Conservation (phyloP, 1,140 invertebrate genomes). For the Meloidogyne hapla region DNA sequence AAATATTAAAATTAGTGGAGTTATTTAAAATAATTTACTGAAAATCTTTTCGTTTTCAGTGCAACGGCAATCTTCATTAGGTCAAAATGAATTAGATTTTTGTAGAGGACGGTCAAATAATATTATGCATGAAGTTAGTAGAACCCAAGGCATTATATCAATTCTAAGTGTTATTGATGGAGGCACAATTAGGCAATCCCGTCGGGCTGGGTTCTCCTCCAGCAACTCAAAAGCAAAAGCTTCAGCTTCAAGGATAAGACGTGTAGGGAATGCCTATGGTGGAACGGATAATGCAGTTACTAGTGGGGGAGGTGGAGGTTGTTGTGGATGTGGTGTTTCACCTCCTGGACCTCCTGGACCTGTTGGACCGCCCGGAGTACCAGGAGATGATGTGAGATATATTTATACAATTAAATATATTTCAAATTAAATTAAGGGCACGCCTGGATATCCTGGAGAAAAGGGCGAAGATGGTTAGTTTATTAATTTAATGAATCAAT, state of each 20-base stretch:
- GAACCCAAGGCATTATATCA: slow-evolving; percentile 18
- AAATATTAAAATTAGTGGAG: too few species aligned
- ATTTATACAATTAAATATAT: not conserved
- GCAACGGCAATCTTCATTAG: slow-evolving; percentile 14
- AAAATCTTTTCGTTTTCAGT: not conserved
- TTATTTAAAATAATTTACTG: not conserved
- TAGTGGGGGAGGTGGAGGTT: not conserved
- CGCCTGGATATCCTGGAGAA: slow-evolving; percentile 2
- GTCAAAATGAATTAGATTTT: slow-evolving; percentile 22
- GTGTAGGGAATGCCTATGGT: not conserved
- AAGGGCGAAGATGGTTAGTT: not conserved
- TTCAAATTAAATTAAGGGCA: not conserved
- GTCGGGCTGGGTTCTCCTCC: not conserved
- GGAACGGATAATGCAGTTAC: not conserved
- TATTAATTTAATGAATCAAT: not conserved
- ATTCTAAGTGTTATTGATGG: not conserved
- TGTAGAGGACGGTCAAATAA: not conserved
- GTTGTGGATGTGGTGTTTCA: slow-evolving; percentile 22
- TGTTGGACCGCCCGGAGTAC: not conserved
- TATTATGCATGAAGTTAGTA: slow-evolving; percentile 14
- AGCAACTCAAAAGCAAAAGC: not conserved
- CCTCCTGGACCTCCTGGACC: slow-evolving; percentile 12
- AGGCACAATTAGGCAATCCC: not conserved
- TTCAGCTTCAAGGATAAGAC: not conserved
- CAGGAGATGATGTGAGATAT: slow-evolving; percentile 23